Percentiles rank a stretch among this genome's conserved stretches.
Evolutionary conservation across 1,140 invertebrate species (phyloP).

Genomic region (Tetragonula clypearis): DNA sequence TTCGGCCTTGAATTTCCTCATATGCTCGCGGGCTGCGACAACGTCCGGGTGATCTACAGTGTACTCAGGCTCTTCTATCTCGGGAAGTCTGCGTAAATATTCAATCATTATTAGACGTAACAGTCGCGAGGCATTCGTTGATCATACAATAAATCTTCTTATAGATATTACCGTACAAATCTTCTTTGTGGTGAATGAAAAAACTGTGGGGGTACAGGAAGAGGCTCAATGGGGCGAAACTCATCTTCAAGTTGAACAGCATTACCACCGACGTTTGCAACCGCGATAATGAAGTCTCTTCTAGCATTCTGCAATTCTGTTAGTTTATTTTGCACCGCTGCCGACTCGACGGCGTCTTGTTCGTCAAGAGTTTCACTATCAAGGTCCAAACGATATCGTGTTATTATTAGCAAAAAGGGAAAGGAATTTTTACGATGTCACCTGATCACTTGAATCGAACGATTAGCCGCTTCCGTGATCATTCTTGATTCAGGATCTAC

Average conservation of each 20-base stretch:
- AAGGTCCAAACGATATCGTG: too few species aligned
- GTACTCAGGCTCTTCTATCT: constrained; percentile 49
- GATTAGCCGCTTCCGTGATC: constrained; percentile 47
- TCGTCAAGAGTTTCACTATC: constrained; percentile 65
- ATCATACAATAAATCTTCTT: neutral
- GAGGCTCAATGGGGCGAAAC: neutral
- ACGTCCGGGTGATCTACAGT: constrained; percentile 59
- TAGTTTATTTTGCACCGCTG: constrained; percentile 62
- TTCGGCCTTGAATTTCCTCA: constrained; percentile 18
- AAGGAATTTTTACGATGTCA: constrained; percentile 20
- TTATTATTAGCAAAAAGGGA: neutral
- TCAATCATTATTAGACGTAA: neutral
- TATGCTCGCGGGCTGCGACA: constrained; percentile 56
- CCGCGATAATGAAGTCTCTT: constrained; percentile 71
- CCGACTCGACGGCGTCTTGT: constrained; percentile 68
- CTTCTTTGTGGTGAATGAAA: neutral
- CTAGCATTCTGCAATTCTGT: constrained; percentile 71
- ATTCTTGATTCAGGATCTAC: neutral
- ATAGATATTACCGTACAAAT: neutral
- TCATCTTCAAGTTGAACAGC: constrained; percentile 50
- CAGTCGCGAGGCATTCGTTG: neutral
- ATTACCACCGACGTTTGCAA: constrained; percentile 69
- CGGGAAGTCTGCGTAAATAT: constrained; percentile 35
- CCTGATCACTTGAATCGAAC: constrained; percentile 68
- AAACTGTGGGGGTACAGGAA: neutral